phyloP scores from a whole-genome alignment of 2,888 invertebrate genomes.

The Xestia rhomboidea region DNA sequence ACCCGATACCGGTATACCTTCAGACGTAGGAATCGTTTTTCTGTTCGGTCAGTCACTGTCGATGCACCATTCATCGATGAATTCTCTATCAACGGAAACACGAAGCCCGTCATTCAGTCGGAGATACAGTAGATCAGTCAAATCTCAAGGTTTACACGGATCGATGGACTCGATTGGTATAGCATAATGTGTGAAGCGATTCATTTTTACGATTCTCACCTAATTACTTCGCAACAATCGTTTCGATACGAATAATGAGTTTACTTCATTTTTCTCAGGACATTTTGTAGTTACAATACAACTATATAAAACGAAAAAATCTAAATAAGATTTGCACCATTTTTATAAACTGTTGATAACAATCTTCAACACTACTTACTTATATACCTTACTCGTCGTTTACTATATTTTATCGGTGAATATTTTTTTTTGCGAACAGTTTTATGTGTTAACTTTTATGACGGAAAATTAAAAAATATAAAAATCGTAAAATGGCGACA shows the following conservation, averaged over 20 bases:
- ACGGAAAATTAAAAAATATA: conserved; percentile 2
- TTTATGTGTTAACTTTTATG: conserved; percentile 12
- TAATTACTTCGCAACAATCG: conserved; percentile 4
- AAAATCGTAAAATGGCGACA: conserved; percentile 14
- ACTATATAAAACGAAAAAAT: not conserved
- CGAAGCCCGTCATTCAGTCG: conserved; percentile 2
- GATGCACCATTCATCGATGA: conserved; percentile 11
- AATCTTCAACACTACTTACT: not conserved
- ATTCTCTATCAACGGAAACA: conserved; percentile 3
- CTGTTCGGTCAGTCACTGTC: not conserved
- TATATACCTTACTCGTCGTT: too few species aligned
- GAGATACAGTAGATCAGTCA: not conserved
- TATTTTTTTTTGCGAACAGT: conserved; percentile 11
- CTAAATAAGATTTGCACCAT: not conserved
- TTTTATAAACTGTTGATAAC: not conserved
- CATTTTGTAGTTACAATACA: not conserved
- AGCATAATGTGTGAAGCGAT: conserved; percentile 35
- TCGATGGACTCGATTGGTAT: conserved; percentile 19
- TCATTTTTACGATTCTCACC: conserved; percentile 31
- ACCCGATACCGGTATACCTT: not conserved
- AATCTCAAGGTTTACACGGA: conserved; percentile 14
- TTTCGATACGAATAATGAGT: conserved; percentile 21
- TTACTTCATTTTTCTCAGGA: conserved; percentile 1
- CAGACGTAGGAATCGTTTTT: not conserved
- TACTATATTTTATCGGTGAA: not conserved